Base-by-base conservation (phyloP, 2,797 vertebrate species). In the Urophycis tenuis region DNA sequence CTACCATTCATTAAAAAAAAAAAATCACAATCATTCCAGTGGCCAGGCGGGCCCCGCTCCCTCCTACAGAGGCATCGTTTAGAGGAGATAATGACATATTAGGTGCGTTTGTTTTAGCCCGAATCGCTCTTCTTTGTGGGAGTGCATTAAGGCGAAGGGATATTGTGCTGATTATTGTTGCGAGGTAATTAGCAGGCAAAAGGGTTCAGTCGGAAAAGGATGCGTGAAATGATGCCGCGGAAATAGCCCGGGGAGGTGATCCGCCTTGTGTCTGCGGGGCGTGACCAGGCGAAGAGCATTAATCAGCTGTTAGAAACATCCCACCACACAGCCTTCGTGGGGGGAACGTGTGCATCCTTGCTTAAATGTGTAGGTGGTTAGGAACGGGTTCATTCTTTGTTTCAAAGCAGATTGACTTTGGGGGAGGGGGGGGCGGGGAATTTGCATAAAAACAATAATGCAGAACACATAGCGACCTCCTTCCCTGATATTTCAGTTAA, bases 91-190 rank as follows among this genome's bases (percentile, higher is more conserved):
- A 91, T 88, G 87, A 90, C 81, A 83, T 88, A 89, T 91, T 89
- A 89, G 83, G 75, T 77, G 71, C 60, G 33, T 84, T 92, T 77
- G 89, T 90, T 88, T 89, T 77, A 69, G 77, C 80, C 75, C 77
- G 78, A 80, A 75, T 74, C 88, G 80, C 78, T 75, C 74, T 73
- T 79, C 81, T 84, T 81, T 78, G 77, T 84, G 80, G 82, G 83
- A 84, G 69, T 77, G 86, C 88, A 87, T 82, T 87, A 90, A 85
- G 74, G 79, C 84, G n/a, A 60, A 90, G 89, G 81, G 85, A 87
- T 89, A 89, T 91, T 82, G 25, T 72, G 80, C 84, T 92, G 87
- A 92, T 91, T 91, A 87, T 90, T 90, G 86, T 84, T 78, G 41
- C 80, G 83, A n/a, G 86, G 85, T 81, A 89, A 88, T 87, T 89